A percentile compares a stretch with the other conserved stretches of the same genome.
Conservation (phyloP, 2,888 invertebrate genomes). For the Muscina levida region DNA sequence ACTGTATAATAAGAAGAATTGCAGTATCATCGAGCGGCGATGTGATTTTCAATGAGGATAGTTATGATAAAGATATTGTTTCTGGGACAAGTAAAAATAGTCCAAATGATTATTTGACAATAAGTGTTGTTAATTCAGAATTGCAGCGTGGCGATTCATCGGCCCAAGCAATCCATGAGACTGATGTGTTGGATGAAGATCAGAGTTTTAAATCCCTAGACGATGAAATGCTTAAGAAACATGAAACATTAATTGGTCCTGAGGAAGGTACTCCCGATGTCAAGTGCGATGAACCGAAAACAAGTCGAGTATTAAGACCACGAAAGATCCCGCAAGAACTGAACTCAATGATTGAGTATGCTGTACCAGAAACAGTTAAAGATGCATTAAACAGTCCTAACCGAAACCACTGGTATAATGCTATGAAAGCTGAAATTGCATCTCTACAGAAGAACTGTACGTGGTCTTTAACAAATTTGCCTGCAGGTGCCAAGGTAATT, state of each 20-base stretch:
- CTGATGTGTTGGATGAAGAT: conserved; percentile 15
- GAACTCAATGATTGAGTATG: background rate
- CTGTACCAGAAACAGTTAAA: background rate
- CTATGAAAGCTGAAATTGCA: conserved; percentile 60
- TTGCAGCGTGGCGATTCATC: no score
- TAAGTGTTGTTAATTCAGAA: no score
- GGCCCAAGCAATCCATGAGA: conserved; percentile 6
- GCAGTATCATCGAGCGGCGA: conserved; percentile 46
- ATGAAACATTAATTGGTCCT: no score
- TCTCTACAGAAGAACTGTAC: conserved; percentile 60
- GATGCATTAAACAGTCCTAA: background rate
- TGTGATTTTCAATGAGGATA: conserved; percentile 50
- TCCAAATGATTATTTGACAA: no score
- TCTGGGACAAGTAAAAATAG: background rate
- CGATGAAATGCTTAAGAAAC: conserved; percentile 38
- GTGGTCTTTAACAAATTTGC: conserved; percentile 36
- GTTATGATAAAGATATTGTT: background rate
- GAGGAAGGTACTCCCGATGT: no score
- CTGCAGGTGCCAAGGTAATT: background rate
- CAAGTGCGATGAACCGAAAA: no score
- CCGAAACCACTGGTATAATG: conserved; percentile 2
- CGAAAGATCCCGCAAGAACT: background rate
- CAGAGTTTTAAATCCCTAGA: conserved; percentile 17
- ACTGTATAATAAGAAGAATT: conserved; percentile 39
- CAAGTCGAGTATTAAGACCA: background rate